A percentile compares a stretch with the other conserved stretches of the same genome.
Evolutionary conservation across 2,797 vertebrate genomes (phyloP).

Genomic region (Buphagus erythrorhynchus): DNA sequence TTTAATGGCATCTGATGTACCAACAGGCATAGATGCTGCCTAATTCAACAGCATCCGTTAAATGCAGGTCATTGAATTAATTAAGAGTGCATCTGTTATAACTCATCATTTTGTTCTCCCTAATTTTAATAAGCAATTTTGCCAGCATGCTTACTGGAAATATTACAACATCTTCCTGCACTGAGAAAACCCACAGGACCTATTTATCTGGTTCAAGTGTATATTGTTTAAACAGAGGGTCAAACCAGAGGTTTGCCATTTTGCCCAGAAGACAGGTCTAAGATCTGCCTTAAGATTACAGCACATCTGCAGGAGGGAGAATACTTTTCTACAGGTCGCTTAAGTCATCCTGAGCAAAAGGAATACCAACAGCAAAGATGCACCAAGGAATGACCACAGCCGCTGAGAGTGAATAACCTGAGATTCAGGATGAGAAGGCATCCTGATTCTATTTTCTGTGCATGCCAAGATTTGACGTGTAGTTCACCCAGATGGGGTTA

Average conservation of each 20-base stretch:
- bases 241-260: background rate
- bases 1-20: background rate
- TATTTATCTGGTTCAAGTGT: constrained; percentile 15
- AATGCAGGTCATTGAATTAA: background rate
- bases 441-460: constrained; percentile 5
- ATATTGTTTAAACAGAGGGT: background rate
- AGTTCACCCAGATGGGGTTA: background rate
- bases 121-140: constrained; percentile 30
- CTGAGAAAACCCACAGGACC: constrained; percentile 19
- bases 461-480: background rate
- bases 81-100: background rate
- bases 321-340: background rate
- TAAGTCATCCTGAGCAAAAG: background rate
- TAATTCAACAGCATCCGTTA: background rate
- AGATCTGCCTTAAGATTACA: background rate
- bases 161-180: constrained; percentile 4
- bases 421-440: background rate
- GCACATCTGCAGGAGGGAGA: background rate
- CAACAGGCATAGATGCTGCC: background rate
- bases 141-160: constrained; percentile 38
- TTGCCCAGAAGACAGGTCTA: background rate
- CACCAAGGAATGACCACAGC: background rate
- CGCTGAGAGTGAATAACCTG: background rate
- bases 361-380: background rate
- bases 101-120: background rate